These are phyloP conservation scores for Puma concolor DNA, from an alignment of 2,113 vertebrate species.

Conservation along the genomic window DNA sequence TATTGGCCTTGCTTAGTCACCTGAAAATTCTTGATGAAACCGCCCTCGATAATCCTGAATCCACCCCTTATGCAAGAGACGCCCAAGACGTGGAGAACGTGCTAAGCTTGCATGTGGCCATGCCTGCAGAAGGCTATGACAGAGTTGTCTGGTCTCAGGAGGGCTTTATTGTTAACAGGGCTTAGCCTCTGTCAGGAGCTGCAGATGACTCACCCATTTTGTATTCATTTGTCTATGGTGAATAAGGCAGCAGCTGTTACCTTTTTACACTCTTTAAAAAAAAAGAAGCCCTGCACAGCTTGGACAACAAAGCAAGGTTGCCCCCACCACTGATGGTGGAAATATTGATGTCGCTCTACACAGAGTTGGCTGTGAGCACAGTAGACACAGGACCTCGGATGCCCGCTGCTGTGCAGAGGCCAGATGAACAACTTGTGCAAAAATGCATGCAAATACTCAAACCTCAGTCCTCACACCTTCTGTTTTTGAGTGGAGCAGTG, in stretches of 20 bases:
- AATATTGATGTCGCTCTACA: not conserved
- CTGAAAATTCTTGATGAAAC: not conserved
- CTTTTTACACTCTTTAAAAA: not conserved
- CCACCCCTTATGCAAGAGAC: not conserved
- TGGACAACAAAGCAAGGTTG: not conserved
- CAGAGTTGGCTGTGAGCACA: not conserved
- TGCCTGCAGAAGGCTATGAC: not conserved
- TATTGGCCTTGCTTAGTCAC: constrained; percentile 12
- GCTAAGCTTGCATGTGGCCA: not conserved
- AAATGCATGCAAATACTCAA: not conserved
- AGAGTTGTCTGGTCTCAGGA: not conserved
- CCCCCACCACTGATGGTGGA: not conserved
- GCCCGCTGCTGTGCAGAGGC: not conserved
- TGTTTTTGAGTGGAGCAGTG: not conserved
- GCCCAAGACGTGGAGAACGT: accelerated
- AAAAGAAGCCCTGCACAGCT: not conserved
- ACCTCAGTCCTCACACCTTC: not conserved
- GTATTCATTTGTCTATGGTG: not conserved
- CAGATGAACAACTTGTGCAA: not conserved
- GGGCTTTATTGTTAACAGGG: not conserved
- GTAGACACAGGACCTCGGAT: not conserved
- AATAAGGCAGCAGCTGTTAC: not conserved
- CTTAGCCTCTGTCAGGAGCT: not conserved
- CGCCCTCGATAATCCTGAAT: not conserved
- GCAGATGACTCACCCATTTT: not conserved